Conservation (phyloP, 2,888 invertebrate genomes). For the Dryocosmus kuriphilus region DNA sequence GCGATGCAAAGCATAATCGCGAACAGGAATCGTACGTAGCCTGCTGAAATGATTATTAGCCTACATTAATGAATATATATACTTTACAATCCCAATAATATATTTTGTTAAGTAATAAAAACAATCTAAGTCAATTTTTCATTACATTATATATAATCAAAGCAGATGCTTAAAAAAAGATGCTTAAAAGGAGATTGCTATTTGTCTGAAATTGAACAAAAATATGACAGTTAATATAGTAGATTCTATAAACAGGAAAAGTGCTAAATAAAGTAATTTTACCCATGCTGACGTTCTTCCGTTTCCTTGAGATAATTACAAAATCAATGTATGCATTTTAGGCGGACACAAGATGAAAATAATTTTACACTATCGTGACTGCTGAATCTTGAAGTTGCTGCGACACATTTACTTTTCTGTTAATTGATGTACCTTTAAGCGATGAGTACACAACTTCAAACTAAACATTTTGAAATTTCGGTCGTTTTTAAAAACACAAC, state of each 20-base stretch:
- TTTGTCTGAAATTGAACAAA: too few species aligned
- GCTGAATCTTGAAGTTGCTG: background rate
- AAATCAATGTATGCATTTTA: background rate
- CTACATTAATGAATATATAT: background rate
- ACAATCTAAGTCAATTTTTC: background rate
- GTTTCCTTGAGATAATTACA: background rate
- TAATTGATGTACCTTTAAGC: too few species aligned
- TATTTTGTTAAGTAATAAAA: background rate
- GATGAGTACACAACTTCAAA: too few species aligned
- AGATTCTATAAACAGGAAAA: too few species aligned
- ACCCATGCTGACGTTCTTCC: background rate
- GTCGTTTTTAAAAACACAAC: too few species aligned
- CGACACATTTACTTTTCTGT: too few species aligned
- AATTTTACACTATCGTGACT: background rate
- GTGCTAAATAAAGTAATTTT: too few species aligned
- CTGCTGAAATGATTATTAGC: constrained; percentile 54
- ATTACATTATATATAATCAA: background rate
- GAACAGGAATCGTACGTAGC: constrained; percentile 68
- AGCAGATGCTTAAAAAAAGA: too few species aligned
- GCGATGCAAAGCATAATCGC: constrained; percentile 75
- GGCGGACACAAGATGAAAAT: background rate
- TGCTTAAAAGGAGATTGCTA: too few species aligned
- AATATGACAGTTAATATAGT: too few species aligned
- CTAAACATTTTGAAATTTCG: too few species aligned
- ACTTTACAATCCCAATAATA: background rate